A percentile compares a stretch with the other conserved stretches of the same genome.
phyloP scores from a whole-genome alignment of 2,797 vertebrate species.

The Prionace glauca region DNA sequence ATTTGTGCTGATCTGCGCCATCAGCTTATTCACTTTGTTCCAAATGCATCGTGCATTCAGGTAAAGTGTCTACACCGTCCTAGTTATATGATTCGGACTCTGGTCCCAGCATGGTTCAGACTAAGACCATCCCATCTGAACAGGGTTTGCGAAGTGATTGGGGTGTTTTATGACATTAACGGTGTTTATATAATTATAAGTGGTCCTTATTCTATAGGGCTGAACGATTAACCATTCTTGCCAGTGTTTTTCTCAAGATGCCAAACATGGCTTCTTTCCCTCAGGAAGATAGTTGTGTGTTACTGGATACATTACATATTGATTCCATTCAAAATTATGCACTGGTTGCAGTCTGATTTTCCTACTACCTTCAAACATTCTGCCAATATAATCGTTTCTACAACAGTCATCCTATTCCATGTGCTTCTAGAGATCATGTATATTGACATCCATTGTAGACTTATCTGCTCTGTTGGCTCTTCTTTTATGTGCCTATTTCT shows the following conservation, averaged over 20 bases:
- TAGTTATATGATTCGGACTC: too few species aligned
- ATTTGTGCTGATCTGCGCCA: too few species aligned
- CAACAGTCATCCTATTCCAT: not conserved
- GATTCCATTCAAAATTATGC: not conserved
- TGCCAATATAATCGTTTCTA: not conserved
- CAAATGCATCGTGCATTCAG: too few species aligned
- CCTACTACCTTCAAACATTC: not conserved
- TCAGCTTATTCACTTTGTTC: too few species aligned
- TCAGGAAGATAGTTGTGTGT: not conserved
- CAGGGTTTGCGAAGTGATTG: not conserved
- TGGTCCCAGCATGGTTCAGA: too few species aligned
- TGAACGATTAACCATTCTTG: not conserved
- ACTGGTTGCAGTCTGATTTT: not conserved
- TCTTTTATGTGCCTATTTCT: not conserved
- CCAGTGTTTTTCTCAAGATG: not conserved
- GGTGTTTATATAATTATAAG: not conserved
- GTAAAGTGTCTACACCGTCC: too few species aligned
- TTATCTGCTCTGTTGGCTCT: not conserved
- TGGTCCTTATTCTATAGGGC: not conserved
- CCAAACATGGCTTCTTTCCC: not conserved
- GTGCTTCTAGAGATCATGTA: not conserved
- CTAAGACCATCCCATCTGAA: too few species aligned
- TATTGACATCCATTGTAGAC: not conserved
- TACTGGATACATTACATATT: not conserved
- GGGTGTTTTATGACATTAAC: not conserved